These are phyloP conservation scores for Aurelia sp. DNA, from an alignment of 30 jellyfish, hydroid and myxozoan species.

Conservation along the genomic window DNA sequence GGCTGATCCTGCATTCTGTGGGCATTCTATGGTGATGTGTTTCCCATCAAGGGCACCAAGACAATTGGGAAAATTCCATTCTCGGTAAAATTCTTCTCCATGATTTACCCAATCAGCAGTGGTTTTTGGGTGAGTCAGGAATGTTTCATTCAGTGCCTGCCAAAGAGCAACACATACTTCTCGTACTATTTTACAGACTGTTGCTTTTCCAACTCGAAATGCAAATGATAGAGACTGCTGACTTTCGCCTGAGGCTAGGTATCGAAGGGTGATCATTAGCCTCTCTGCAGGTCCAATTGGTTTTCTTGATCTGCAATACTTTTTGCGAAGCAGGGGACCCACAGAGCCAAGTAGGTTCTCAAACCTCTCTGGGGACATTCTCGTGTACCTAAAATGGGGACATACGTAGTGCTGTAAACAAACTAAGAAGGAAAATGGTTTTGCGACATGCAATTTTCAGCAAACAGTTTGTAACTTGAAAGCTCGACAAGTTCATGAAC, in stretches of 20 bases:
- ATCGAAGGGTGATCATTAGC: slow-evolving; percentile 29
- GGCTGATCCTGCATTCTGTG: slow-evolving; percentile 35
- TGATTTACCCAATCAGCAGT: slow-evolving; percentile 44
- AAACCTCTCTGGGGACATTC: slow-evolving; percentile 53
- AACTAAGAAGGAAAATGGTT: too few species aligned
- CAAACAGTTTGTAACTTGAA: slow-evolving; percentile 29
- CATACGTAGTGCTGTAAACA: too few species aligned
- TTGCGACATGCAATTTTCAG: slow-evolving; percentile 7
- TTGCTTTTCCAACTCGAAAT: slow-evolving; percentile 31
- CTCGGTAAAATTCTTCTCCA: slow-evolving; percentile 22
- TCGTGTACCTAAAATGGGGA: slow-evolving; percentile 6
- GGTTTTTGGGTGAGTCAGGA: slow-evolving; percentile 34
- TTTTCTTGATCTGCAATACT: too few species aligned
- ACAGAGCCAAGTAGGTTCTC: slow-evolving; percentile 37
- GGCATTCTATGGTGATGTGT: slow-evolving; percentile 50
- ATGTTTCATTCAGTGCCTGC: slow-evolving; percentile 24
- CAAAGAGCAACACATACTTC: background rate
- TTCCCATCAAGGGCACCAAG: slow-evolving; percentile 68
- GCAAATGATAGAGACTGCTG: slow-evolving; percentile 29
- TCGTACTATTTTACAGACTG: slow-evolving; percentile 21
- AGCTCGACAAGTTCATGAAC: slow-evolving; percentile 16
- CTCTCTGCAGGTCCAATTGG: slow-evolving; percentile 46
- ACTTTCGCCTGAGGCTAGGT: slow-evolving; percentile 54
- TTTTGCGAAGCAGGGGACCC: slow-evolving; percentile 24
- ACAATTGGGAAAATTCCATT: slow-evolving; percentile 46